Evolutionary conservation across 2,888 invertebrate genomes (phyloP).

Genomic region (Lamellibrachia columna): DNA sequence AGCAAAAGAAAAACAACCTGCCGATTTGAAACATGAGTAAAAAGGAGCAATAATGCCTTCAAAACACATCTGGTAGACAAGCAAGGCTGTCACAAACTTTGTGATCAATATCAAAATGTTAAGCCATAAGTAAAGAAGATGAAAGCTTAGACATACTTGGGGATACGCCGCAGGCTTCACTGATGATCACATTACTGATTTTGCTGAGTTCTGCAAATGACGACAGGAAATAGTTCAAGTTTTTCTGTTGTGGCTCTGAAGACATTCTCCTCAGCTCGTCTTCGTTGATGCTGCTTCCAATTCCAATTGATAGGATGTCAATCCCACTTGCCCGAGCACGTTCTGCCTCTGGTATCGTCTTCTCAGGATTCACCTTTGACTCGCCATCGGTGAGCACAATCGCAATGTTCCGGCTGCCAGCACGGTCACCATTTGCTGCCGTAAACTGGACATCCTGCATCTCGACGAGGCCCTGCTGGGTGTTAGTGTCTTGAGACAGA

Average conservation of each 20-base stretch:
- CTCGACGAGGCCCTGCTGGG: slow-evolving; percentile 13
- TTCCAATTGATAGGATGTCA: slow-evolving; percentile 18
- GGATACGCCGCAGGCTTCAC: neutral
- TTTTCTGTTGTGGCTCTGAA: neutral
- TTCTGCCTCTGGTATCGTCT: slow-evolving; percentile 22
- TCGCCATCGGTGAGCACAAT: slow-evolving; percentile 19
- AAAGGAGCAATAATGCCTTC: too few species aligned
- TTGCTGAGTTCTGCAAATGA: slow-evolving; percentile 6
- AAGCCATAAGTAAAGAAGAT: neutral
- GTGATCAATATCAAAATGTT: neutral
- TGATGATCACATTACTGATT: slow-evolving; percentile 13
- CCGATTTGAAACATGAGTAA: neutral
- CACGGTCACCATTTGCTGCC: neutral
- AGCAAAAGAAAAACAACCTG: too few species aligned
- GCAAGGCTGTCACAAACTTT: too few species aligned
- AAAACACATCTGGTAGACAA: too few species aligned
- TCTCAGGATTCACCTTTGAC: slow-evolving; percentile 18
- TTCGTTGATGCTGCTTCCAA: slow-evolving; percentile 19
- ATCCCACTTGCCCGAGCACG: slow-evolving; percentile 7
- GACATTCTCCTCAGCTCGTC: slow-evolving; percentile 20
- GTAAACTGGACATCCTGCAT: neutral
- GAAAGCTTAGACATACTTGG: neutral
- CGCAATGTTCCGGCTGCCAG: slow-evolving; percentile 8
- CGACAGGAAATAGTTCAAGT: slow-evolving; percentile 22
- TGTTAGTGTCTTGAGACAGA: slow-evolving; percentile 23